Evolutionary conservation across 2,888 invertebrate species (phyloP).

Genomic region (Tipula vernalis): DNA sequence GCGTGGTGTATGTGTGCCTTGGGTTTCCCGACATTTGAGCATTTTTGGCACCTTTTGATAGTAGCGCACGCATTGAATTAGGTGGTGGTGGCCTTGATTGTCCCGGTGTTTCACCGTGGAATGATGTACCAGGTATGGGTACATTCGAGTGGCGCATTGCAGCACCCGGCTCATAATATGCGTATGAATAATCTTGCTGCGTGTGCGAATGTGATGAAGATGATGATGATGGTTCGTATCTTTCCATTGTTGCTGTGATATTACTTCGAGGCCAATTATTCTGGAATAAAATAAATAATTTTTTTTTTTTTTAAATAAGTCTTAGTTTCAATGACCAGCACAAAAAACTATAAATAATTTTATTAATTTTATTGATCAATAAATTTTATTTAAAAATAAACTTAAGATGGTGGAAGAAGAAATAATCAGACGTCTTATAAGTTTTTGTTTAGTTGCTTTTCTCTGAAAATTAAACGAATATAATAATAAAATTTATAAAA

Average conservation of each 20-base stretch:
- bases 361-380: neutral
- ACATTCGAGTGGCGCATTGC: constrained; percentile 49
- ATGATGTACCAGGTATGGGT: constrained; percentile 39
- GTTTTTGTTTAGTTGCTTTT: neutral
- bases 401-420: neutral
- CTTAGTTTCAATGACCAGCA: neutral
- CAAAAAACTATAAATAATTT: neutral
- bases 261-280: constrained; percentile 43
- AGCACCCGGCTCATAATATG: constrained; percentile 63
- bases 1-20: constrained; percentile 56
- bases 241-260: constrained; percentile 43
- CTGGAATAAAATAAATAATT: constrained; percentile 12
- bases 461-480: neutral
- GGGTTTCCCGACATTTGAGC: constrained; percentile 25
- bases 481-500: neutral
- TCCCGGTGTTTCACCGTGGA: constrained; percentile 23
- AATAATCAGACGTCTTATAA: neutral
- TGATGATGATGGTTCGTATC: constrained; percentile 35
- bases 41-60: constrained; percentile 33
- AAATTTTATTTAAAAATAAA: neutral
- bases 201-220: constrained; percentile 25
- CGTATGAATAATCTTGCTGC: constrained; percentile 62
- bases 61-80: constrained; percentile 31
- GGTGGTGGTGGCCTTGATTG: constrained; percentile 28
- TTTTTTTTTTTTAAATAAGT: neutral